Percentiles rank a stretch among this genome's conserved stretches.
Conservation (phyloP, 2,113 vertebrate species). For the Pantherophis guttatus region DNA sequence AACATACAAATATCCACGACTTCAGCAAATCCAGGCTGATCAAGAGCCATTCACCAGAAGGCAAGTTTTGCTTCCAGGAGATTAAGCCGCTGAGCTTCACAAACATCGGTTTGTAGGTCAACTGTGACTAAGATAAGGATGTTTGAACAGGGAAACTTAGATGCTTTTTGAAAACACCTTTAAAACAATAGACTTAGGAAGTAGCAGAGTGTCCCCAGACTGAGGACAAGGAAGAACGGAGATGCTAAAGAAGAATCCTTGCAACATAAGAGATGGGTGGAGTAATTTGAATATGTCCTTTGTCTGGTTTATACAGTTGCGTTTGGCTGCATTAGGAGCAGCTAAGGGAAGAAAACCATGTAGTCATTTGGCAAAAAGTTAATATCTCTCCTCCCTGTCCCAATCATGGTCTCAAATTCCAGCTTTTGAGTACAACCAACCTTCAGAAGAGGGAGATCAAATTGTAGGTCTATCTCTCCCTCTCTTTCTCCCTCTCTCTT, state of each 20-base stretch:
- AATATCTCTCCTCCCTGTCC: not conserved
- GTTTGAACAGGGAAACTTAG: not conserved
- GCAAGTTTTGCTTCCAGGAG: not conserved
- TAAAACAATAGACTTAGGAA: not conserved
- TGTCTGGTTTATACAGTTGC: not conserved
- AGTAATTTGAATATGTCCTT: not conserved
- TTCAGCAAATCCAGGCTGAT: not conserved
- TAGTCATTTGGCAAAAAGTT: not conserved
- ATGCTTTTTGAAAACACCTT: not conserved
- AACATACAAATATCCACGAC: not conserved
- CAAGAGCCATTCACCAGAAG: not conserved
- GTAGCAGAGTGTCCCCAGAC: not conserved
- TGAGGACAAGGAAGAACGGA: not conserved
- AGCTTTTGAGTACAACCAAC: not conserved
- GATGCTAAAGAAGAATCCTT: not conserved
- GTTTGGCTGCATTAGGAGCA: not conserved
- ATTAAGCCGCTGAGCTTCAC: not conserved
- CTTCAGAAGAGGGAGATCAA: not conserved
- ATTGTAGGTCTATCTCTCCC: not conserved
- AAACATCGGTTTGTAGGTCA: not conserved
- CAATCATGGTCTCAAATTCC: not conserved
- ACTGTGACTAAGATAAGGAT: not conserved
- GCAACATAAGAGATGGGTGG: not conserved
- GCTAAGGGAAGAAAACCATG: not conserved
- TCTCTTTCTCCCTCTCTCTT: too few species aligned